These are phyloP conservation scores for Dolichotis patagonum DNA, from an alignment of 2,113 vertebrate genomes.

Conservation along the genomic window DNA sequence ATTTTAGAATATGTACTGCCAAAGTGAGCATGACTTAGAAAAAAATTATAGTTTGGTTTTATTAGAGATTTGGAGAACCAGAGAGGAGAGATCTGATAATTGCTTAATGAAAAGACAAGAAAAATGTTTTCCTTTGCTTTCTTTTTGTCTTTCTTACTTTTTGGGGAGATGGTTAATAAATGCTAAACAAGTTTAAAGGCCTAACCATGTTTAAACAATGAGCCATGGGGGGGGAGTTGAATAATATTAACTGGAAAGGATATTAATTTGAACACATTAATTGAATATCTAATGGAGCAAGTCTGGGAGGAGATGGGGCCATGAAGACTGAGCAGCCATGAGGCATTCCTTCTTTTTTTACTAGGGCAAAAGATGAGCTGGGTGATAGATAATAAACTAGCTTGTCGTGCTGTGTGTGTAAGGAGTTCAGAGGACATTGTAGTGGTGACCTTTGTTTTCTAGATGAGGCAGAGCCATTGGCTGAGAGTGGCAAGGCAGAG, in stretches of 20 bases:
- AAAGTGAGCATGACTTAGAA: neutral
- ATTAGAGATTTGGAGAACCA: neutral
- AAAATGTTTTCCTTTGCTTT: neutral
- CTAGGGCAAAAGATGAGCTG: neutral
- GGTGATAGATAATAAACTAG: neutral
- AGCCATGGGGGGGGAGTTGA: neutral
- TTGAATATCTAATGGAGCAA: neutral
- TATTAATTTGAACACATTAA: neutral
- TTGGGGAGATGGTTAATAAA: neutral
- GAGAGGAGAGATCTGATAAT: neutral
- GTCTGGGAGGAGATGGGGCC: neutral
- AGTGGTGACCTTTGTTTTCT: neutral
- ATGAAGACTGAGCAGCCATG: neutral
- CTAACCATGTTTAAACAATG: neutral
- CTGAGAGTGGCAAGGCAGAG: neutral
- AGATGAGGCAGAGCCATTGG: neutral
- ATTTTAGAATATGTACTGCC: neutral
- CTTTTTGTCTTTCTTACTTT: neutral
- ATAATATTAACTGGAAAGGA: neutral
- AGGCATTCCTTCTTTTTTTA: neutral
- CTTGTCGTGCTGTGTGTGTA: neutral
- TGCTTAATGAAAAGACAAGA: constrained; percentile 7
- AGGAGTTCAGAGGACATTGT: neutral
- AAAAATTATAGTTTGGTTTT: neutral
- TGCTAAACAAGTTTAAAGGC: neutral